A percentile compares a stretch with the other conserved stretches of the same genome.
These are phyloP conservation scores for Orussus abietinus DNA, from an alignment of 1,140 invertebrate genomes.

Conservation along the genomic window DNA sequence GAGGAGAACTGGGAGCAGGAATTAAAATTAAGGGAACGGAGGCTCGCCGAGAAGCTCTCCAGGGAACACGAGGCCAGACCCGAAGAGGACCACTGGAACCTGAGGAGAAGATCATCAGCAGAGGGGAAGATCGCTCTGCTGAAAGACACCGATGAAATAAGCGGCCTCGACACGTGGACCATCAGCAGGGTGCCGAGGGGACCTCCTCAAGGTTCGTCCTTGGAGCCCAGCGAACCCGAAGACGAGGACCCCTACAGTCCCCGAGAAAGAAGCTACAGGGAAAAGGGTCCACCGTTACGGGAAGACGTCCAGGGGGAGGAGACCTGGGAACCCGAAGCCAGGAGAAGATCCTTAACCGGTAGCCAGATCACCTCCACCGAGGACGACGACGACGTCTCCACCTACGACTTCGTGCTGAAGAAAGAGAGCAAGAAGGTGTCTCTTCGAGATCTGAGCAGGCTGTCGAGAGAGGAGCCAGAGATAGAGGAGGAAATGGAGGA, in stretches of 20 bases:
- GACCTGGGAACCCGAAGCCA: conserved; percentile 19
- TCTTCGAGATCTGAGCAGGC: conserved; percentile 39
- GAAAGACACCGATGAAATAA: conserved; percentile 34
- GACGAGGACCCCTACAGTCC: conserved; percentile 30
- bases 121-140: conserved; percentile 47
- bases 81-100: conserved; percentile 28
- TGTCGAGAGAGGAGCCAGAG: conserved; percentile 28
- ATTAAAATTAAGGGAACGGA: conserved; percentile 34
- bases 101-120: conserved; percentile 45
- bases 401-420: conserved; percentile 34
- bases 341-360: conserved; percentile 22
- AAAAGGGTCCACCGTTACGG: conserved; percentile 23
- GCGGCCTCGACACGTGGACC: conserved; percentile 47
- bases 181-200: conserved; percentile 34
- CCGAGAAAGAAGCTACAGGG: conserved; percentile 26
- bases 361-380: conserved; percentile 34
- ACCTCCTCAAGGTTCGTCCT: conserved; percentile 36
- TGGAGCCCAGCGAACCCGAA: conserved; percentile 43
- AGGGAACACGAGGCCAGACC: conserved; percentile 9
- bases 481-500: no score
- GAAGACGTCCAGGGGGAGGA: conserved; percentile 34
- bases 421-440: conserved; percentile 38
- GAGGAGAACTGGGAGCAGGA: conserved; percentile 49
- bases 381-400: conserved; percentile 30
- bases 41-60: conserved; percentile 26